Evolutionary conservation across 2,797 vertebrate genomes (phyloP), one percentile per base, ranked within the genome.

Genomic region (Ficedula albicollis): DNA sequence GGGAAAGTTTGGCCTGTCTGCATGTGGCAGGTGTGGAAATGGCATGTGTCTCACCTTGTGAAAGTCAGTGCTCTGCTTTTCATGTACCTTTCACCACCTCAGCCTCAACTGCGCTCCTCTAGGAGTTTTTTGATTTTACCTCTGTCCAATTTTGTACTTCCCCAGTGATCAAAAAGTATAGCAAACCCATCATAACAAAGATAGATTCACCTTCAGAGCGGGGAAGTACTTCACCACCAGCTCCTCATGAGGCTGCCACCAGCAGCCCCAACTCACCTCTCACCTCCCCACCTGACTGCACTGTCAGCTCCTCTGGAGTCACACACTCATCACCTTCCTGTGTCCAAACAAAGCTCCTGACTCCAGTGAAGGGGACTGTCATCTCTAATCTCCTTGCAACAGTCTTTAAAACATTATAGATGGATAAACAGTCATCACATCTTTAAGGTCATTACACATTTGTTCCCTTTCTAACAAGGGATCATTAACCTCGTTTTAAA

Each of bases 401-500:
- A 59, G 41, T 9, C 52, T 92, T 91, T 59, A 81, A 38, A 62
- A 18, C 10, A 54, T 74, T 51, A 66, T 1, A 67, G 23, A 66
- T 39, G 38, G 32, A 27, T 80, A 68, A 83, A 70, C 18, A 89
- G 23, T 15, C 63, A 46, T 38, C 72, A 90, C 56, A 34, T 75
- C 86, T 90, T 86, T 32, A 84, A 84, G 58, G 66, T 26, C 43
- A 30, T 17, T 56, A 59, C 41, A 86, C n/a, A 51, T 78, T 89
- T 64, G 38, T 86, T 88, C 67, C 76, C 70, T 46, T 83, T 88
- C 75, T 56, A 88, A 86, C 59, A 93, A 88, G 74, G 20, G 69
- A 88, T 66, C 77, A 27, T 95, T 96, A 96, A 96, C 87, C 90
- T 96, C 95, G 75, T 62, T 96, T 95, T 92, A 89, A 90, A 95